Percentiles rank a stretch among this genome's conserved stretches.
Conservation (phyloP, 2,113 vertebrate species). For the Oryzias melastigma region DNA sequence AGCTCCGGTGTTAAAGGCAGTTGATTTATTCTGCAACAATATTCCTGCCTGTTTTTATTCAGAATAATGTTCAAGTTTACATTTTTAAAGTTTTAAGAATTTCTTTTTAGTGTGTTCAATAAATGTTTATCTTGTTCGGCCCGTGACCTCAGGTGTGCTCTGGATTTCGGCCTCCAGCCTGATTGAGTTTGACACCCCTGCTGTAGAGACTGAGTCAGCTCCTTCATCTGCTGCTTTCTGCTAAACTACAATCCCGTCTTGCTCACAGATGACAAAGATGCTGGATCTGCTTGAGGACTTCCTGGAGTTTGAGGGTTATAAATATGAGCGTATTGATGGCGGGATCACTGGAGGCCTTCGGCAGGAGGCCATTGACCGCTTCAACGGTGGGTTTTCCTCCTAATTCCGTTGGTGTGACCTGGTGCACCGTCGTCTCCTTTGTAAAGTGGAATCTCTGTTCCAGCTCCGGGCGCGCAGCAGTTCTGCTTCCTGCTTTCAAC, state of each 20-base stretch:
- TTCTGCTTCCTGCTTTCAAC: conserved; percentile 98
- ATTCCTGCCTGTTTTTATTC: too few relatives aligned
- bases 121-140: too few relatives aligned
- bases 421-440: neutral
- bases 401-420: neutral
- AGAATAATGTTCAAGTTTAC: too few relatives aligned
- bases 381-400: conserved; percentile 84
- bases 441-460: conserved; percentile 14
- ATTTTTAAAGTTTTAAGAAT: too few relatives aligned
- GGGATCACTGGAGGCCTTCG: conserved; percentile 93
- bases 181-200: too few relatives aligned
- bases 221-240: too few relatives aligned
- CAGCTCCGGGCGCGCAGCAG: conserved; percentile 97
- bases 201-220: too few relatives aligned
- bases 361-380: conserved; percentile 97
- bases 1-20: too few relatives aligned
- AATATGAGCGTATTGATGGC: conserved; percentile 94
- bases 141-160: too few relatives aligned
- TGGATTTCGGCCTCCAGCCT: too few relatives aligned
- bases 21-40: too few relatives aligned
- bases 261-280: conserved; percentile 96
- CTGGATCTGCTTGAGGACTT: conserved; percentile 96
- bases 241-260: neutral
- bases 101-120: too few relatives aligned
- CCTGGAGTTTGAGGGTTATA: conserved; percentile 94